A percentile compares a stretch with the other conserved stretches of the same genome.
Conservation (phyloP, 2,797 vertebrate species). For the Enteromius trimaculatus region DNA sequence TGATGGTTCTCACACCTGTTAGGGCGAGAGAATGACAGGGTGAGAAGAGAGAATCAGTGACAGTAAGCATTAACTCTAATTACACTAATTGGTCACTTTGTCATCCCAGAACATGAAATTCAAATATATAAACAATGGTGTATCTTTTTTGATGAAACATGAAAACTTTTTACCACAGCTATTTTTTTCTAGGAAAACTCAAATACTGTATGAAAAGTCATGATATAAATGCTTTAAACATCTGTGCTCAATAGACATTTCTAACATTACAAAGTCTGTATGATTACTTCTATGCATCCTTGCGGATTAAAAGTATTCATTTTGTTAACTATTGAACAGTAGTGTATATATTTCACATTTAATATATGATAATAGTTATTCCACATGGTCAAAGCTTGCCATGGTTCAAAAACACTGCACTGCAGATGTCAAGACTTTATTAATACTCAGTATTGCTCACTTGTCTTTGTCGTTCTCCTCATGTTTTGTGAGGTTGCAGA, state of each 20-base stretch:
- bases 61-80: not conserved
- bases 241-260: not conserved
- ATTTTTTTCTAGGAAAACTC: not conserved
- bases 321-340: not conserved
- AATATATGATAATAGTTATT: not conserved
- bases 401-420: not conserved
- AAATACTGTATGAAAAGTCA: not conserved
- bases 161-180: not conserved
- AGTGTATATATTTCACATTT: not conserved
- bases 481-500: conserved; percentile 95
- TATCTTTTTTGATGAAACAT: not conserved
- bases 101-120: not conserved
- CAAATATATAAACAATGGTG: not conserved
- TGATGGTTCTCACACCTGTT: conserved; percentile 97
- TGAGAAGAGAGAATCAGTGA: not conserved
- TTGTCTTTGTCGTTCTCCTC: conserved; percentile 99
- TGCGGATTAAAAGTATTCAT: not conserved
- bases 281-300: not conserved
- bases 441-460: conserved; percentile 71
- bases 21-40: not conserved
- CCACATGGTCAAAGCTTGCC: not conserved
- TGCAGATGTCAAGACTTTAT: not conserved
- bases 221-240: not conserved
- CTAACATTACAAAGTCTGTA: not conserved
- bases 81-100: conserved; percentile 16